Conservation (phyloP, 37 sponge, comb jelly and placozoan genomes). For the Spongilla lacustris region DNA sequence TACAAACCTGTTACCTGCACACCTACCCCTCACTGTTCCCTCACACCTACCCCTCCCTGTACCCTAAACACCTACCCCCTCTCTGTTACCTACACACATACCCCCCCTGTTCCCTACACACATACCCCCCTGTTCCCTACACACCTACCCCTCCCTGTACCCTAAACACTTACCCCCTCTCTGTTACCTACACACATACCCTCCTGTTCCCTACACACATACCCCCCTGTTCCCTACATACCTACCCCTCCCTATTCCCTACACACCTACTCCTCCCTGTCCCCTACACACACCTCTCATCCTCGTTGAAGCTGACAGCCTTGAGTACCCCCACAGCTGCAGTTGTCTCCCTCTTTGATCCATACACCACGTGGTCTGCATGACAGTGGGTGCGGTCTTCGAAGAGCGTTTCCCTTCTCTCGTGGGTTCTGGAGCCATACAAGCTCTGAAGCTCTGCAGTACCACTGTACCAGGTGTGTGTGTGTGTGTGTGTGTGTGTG, state of each 20-base stretch:
- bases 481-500: neutral
- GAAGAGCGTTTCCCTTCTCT: conserved; percentile 87
- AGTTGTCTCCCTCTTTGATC: conserved; percentile 72
- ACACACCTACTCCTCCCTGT: neutral
- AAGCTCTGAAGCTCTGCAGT: conserved; percentile 47
- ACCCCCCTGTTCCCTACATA: neutral
- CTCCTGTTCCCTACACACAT: neutral
- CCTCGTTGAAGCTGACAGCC: conserved; percentile 67
- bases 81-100: no score
- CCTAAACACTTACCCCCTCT: neutral
- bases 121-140: no score
- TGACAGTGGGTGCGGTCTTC: conserved; percentile 94
- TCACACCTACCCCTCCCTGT: no score
- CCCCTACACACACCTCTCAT: neutral
- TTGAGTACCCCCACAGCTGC: conserved; percentile 94
- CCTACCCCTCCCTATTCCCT: neutral
- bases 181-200: neutral
- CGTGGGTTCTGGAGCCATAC: conserved; percentile 53
- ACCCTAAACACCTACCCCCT: neutral
- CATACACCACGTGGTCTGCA: conserved; percentile 88
- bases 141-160: no score
- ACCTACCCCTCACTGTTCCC: no score
- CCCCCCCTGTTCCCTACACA: no score
- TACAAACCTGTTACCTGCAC: no score
- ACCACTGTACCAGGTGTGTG: conserved; percentile 14